Evolutionary conservation across 1,140 invertebrate genomes (phyloP), one percentile per base, ranked within the genome.

Genomic region (Papilio aristodemus): DNA sequence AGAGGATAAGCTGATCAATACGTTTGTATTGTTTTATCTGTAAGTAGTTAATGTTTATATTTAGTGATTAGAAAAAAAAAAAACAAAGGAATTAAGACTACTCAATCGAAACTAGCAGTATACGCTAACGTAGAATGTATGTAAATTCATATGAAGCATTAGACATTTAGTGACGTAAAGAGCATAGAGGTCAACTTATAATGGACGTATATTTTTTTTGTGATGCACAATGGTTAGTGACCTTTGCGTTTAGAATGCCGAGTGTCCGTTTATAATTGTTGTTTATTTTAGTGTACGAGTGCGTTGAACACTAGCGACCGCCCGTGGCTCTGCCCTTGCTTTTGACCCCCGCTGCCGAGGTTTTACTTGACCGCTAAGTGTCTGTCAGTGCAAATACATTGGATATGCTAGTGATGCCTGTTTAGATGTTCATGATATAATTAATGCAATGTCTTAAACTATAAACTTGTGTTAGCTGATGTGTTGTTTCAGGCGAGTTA

Each of bases 221-320:
- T 39, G 25, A 54, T 71, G 76, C 70, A 79, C 79, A 81, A 81
- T 79, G 67, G 70, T 64, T 72, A 37, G 41, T 77, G 77, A 77
- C 74, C 77, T 72, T 59, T 62, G 59, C 68, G 50, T 67, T 69
- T 64, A 68, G 71, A 74, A 73, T 70, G 74, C 70, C 74, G 76
- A 78, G 73, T 76, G 70, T 70, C 70, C 32, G 71, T 69, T 73
- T 71, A 75, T 75, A 74, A 78, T 78, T 79, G 73, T 77, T 81
- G 75, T 77, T 79, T 72, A 76, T 76, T 79, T 75, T 72, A 71
- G 25, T 71, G 57, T 71, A 57, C 63, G 54, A 63, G 60, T 64
- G 68, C 37, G 64, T 73, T 46, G 41, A 27, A 62, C 36, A 50
- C 63, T 66, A 50, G 63, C 63, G 63, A 50, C 63, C 63, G 41